phyloP scores from a whole-genome alignment of 2,113 vertebrate genomes.

The Pheucticus melanocephalus region DNA sequence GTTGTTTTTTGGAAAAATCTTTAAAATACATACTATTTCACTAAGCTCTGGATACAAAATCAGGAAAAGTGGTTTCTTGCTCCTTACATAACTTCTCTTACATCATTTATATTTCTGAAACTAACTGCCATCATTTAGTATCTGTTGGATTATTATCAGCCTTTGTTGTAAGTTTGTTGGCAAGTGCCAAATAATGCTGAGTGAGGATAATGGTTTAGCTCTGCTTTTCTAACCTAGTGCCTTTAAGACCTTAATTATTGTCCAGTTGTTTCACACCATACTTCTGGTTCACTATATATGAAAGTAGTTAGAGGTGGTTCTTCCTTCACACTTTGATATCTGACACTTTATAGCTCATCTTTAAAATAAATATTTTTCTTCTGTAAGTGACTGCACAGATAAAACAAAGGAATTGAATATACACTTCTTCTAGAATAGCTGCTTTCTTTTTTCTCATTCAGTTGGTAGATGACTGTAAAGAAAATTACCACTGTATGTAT shows the following conservation, averaged over 20 bases:
- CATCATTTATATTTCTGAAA: not conserved
- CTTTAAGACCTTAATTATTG: not conserved
- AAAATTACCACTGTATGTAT: not conserved
- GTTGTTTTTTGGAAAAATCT: not conserved
- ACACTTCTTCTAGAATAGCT: not conserved
- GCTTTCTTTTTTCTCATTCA: not conserved
- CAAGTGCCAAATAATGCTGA: not conserved
- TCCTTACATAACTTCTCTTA: not conserved
- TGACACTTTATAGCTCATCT: not conserved
- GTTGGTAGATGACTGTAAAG: not conserved
- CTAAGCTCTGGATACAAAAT: not conserved
- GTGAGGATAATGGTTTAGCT: not conserved
- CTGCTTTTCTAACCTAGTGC: not conserved
- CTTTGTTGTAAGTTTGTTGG: not conserved
- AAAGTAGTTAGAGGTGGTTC: not conserved
- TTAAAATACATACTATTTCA: not conserved
- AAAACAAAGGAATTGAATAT: not conserved
- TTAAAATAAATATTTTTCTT: not conserved
- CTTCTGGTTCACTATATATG: not conserved
- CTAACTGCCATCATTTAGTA: not conserved
- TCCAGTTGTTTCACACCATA: not conserved
- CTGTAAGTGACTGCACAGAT: not conserved
- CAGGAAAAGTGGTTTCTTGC: not conserved
- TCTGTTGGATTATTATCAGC: not conserved
- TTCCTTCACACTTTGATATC: not conserved